phyloP scores from a whole-genome alignment of 1,140 invertebrate species.

The Lucilia cuprina region DNA sequence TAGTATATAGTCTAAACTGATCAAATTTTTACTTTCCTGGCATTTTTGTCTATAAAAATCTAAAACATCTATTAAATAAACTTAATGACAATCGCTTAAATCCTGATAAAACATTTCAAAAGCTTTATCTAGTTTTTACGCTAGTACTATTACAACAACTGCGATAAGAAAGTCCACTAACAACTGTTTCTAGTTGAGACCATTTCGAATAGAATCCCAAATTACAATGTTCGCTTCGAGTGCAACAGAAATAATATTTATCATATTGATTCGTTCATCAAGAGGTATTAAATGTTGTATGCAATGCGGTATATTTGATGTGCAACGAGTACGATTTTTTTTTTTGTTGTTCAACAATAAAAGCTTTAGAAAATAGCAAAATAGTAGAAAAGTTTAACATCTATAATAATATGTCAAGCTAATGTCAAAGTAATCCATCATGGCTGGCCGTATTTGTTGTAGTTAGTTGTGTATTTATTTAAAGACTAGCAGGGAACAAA shows the following conservation, averaged over 20 bases:
- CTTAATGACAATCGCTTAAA: too few relatives aligned
- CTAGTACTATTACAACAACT: too few relatives aligned
- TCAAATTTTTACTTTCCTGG: too few relatives aligned
- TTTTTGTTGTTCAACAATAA: neutral
- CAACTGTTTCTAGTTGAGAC: too few relatives aligned
- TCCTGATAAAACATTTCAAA: too few relatives aligned
- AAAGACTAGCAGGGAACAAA: neutral
- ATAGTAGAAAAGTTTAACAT: neutral
- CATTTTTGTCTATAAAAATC: too few relatives aligned
- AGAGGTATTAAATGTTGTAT: slow-evolving; percentile 11
- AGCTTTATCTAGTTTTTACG: too few relatives aligned
- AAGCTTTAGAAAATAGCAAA: neutral
- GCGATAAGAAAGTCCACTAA: too few relatives aligned
- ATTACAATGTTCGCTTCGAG: neutral
- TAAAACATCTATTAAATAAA: too few relatives aligned
- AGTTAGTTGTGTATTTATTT: neutral
- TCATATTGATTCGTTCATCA: slow-evolving; percentile 13
- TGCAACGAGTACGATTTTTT: neutral
- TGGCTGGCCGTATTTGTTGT: neutral
- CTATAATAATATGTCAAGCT: slow-evolving; percentile 5
- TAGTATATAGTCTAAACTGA: too few relatives aligned
- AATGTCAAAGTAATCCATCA: slow-evolving; percentile 11
- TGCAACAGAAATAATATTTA: neutral
- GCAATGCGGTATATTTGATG: slow-evolving; percentile 12
- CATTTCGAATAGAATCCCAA: too few relatives aligned